Base-by-base conservation (phyloP, 2,113 vertebrate genomes). In the Orientallactaga bullata region DNA sequence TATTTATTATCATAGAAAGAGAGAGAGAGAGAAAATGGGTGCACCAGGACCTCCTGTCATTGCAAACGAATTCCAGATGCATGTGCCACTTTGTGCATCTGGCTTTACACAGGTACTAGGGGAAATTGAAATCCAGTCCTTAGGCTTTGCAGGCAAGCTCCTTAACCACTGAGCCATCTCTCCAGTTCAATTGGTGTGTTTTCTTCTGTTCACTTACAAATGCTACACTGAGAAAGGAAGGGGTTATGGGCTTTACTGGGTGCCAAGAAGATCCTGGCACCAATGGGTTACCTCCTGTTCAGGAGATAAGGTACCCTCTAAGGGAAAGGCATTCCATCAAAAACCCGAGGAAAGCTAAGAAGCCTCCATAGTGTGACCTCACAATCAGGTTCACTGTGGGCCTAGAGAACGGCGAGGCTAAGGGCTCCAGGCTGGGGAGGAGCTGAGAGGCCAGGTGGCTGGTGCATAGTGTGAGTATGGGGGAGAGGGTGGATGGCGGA, bases 401-500 rank as follows among this genome's bases (percentile, higher is more conserved):
- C 10, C 5, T 3, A 6, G 3, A 3, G 7, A 39, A 8, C 21
- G 2, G 61, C 18, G 2, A 23, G 60, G 20, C 26, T 4, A 26
- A 24, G 58, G 74, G 20, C 15, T 7, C 30, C 0, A 0, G 47
- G 10, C 20, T 23, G 73, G 37, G 90, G 74, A 21, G 72, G 39
- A 58, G 47, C 7, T 1, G 0, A 77, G 61, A 30, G 65, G n/a
- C 39, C 26, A 2, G 37, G 2, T 3, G 42, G 21, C 39, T 17
- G 13, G 42, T 26, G 35, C 23, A n/a, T n/a, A 4, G 20, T 65
- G 87, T 26, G 65, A 42, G 7, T 0, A 3, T 4, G 15, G 9
- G 16, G 51, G 11, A 17, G 42, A n/a, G 61, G 47, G n/a, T 5
- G 0, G 5, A 0, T 6, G 30, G 16, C 0, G 4, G 1, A 10